phyloP scores from a whole-genome alignment of 2,888 invertebrate species.

The Cremastinae sp. region DNA sequence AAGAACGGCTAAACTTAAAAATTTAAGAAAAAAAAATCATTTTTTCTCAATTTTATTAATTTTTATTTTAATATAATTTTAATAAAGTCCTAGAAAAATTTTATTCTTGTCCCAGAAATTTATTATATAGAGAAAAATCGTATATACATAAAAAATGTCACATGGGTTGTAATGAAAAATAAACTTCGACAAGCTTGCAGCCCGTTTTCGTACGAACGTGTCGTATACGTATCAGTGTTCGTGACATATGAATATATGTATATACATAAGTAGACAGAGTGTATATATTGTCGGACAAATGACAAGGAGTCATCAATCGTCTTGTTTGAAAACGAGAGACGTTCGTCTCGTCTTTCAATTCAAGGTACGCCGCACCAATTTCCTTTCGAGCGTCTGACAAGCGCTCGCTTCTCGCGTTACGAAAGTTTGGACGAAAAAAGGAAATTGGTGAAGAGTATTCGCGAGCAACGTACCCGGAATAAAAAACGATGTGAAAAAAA shows the following conservation, averaged over 20 bases:
- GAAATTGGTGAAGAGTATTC: neutral
- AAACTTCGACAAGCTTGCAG: neutral
- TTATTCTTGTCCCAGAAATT: too few relatives aligned
- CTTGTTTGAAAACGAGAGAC: conserved; percentile 17
- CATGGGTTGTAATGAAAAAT: neutral
- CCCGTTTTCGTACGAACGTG: neutral
- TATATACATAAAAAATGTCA: conserved; percentile 5
- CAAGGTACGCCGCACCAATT: neutral
- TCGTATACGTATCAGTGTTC: conserved; percentile 3
- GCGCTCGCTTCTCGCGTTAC: neutral
- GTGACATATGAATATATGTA: neutral
- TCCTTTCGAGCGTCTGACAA: conserved; percentile 1
- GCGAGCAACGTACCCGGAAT: neutral
- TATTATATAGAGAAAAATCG: too few relatives aligned
- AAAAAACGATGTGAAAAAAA: neutral
- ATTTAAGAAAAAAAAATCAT: too few relatives aligned
- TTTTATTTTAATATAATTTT: too few relatives aligned
- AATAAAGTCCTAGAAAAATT: too few relatives aligned
- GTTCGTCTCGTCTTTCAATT: conserved; percentile 23
- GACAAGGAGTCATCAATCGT: conserved; percentile 44
- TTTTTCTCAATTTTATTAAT: too few relatives aligned
- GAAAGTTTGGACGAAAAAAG: conserved; percentile 11
- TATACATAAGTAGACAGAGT: conserved; percentile 24
- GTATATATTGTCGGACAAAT: conserved; percentile 37
- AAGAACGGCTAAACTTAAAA: too few relatives aligned